Conservation (phyloP, 2,797 vertebrate species). For the Hozukius guyotensis region DNA sequence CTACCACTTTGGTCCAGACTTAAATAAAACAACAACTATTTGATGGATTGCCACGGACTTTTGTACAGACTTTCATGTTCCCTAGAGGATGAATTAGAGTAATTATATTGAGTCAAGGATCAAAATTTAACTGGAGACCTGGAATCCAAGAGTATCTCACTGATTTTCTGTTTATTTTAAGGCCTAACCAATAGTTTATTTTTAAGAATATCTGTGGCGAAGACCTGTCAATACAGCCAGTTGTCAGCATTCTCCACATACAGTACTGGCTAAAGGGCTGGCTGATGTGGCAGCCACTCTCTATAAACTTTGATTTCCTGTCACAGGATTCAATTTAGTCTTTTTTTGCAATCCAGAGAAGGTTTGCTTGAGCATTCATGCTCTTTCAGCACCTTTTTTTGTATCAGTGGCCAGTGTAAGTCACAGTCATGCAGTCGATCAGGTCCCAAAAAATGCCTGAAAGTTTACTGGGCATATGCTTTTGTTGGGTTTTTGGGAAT, state of each 20-base stretch:
- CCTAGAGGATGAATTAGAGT: not conserved
- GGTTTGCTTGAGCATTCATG: not conserved
- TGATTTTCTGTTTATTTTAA: constrained; percentile 28
- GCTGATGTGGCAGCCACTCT: constrained; percentile 3
- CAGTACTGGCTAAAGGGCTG: not conserved
- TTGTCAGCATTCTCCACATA: constrained; percentile 13
- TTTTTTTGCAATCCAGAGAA: not conserved
- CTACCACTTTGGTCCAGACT: not conserved
- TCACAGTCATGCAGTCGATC: not conserved
- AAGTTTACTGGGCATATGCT: not conserved
- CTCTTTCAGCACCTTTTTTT: not conserved
- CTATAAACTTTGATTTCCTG: constrained; percentile 15
- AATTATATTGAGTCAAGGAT: not conserved
- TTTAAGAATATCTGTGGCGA: constrained; percentile 26
- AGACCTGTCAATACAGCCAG: constrained; percentile 18
- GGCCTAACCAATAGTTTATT: constrained; percentile 31
- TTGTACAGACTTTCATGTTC: not conserved
- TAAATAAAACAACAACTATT: not conserved
- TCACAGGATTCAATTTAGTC: not conserved
- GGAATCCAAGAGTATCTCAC: not conserved
- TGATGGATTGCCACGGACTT: not conserved
- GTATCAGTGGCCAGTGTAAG: not conserved
- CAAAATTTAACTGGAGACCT: not conserved
- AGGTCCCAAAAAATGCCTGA: not conserved
- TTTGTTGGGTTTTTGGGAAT: not conserved